Evolutionary conservation across 2,113 vertebrate genomes (phyloP).

Genomic region (Castor canadensis): DNA sequence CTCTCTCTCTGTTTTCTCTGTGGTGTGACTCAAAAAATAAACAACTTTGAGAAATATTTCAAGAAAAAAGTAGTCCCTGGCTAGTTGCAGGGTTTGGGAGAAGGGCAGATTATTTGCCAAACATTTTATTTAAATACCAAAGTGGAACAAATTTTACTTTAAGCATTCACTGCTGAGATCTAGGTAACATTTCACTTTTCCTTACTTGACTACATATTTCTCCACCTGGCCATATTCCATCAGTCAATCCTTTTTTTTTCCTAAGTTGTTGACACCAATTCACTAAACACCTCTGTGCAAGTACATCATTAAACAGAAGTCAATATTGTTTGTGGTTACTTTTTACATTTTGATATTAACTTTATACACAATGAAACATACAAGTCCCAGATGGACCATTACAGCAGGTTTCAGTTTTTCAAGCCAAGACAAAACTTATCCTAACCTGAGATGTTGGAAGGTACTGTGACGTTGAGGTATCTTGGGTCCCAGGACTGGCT

Average conservation of each 20-base stretch:
- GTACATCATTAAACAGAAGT: neutral
- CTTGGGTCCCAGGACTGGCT: neutral
- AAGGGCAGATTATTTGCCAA: neutral
- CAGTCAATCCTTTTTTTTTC: neutral
- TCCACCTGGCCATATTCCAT: neutral
- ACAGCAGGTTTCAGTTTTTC: neutral
- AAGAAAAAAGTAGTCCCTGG: neutral
- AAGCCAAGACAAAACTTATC: neutral
- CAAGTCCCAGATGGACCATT: neutral
- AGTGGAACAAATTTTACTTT: neutral
- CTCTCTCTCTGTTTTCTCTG: too few relatives aligned
- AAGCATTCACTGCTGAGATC: neutral
- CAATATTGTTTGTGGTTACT: neutral
- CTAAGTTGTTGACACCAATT: neutral
- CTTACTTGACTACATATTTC: neutral
- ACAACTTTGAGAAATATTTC: neutral
- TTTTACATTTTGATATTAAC: constrained; percentile 2
- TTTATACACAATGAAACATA: neutral
- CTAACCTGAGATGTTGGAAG: neutral
- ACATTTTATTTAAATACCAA: constrained; percentile 1
- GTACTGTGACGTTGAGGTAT: neutral
- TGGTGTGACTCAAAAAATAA: constrained; percentile 29
- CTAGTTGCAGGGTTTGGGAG: neutral
- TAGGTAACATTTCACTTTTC: neutral
- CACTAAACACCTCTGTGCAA: neutral